Evolutionary conservation across 1,140 invertebrate genomes (phyloP).

Genomic region (Archivesica marissinica): DNA sequence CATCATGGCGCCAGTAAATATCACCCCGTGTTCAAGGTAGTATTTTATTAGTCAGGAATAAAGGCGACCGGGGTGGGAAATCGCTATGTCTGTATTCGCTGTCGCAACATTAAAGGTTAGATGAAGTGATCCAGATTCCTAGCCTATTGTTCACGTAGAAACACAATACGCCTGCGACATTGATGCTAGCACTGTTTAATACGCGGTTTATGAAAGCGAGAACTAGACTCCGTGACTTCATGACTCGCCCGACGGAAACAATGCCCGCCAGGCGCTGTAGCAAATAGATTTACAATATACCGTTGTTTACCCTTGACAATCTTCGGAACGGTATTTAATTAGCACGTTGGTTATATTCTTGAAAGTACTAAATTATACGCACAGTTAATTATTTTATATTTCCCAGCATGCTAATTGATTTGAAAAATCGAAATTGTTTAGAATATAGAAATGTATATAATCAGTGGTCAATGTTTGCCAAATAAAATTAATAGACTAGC

Average conservation of each 20-base stretch:
- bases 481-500: no score
- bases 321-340: conserved; percentile 6
- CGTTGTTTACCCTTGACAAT: conserved; percentile 32
- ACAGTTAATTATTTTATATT: no score
- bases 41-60: conserved; percentile 46
- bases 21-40: conserved; percentile 25
- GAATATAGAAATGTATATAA: no score
- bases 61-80: conserved; percentile 30
- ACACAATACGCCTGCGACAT: conserved; percentile 44
- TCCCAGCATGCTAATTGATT: no score
- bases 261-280: conserved; percentile 9
- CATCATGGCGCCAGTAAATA: conserved; percentile 50
- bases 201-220: conserved; percentile 46
- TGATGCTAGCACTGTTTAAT: conserved; percentile 39
- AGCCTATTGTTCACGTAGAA: conserved; percentile 48
- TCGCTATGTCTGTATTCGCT: conserved; percentile 24
- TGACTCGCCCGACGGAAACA: conserved; percentile 31
- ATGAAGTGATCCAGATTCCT: conserved; percentile 34
- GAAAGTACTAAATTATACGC: no score
- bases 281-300: conserved; percentile 35
- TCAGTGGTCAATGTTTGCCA: no score
- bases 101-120: conserved; percentile 58
- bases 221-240: conserved; percentile 45
- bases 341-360: no score
- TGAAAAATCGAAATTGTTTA: no score